Base-by-base conservation (phyloP, 2,797 vertebrate genomes). In the Hafferia zeledoni region DNA sequence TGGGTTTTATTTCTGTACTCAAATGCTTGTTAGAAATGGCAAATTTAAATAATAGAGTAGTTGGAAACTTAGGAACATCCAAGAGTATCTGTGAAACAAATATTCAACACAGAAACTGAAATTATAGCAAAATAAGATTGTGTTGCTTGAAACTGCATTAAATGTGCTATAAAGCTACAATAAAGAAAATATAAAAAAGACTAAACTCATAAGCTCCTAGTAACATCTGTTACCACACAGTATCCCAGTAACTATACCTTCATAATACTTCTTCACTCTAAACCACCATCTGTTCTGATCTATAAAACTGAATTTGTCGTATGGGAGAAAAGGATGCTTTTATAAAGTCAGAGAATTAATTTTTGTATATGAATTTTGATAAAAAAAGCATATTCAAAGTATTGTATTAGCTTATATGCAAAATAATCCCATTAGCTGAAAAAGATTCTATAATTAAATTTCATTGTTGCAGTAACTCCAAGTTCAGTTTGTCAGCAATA, bases 261-360 rank as follows among this genome's bases (percentile, higher is more conserved):
- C 74, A 68, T 35, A 53, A 43, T 56, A 80, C 61, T 74, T 89
- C 83, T 86, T 93, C 63, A 78, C 52, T 94, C 64, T 92, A 90
- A 96, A 93, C 57, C 27, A 71, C 96, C 97, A 97, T 96, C 96
- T 97, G 95, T 53, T 97, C 67, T 64, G 16, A 49, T 86, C 72
- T 93, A 59, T 88, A 93, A 93, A 96, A 89, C 10, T 44, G 15
- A 31, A 77, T 87, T 92, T 86, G 61, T 41, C 81, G 39, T 47
- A 52, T 9, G 8, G 30, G n/a, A 16, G 6, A 17, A 76, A 76
- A 67, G 9, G 1, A 3, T 37, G 22, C 0, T 35, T 30, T 61
- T 77, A 79, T 50, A 27, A 84, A 90, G 61, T 72, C 47, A 91
- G 77, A 82, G 91, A 89, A 90, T 71, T 41, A 69, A 72, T 81